Evolutionary conservation across 1,140 invertebrate species (phyloP).

Genomic region (Drosophila pallidifrons): DNA sequence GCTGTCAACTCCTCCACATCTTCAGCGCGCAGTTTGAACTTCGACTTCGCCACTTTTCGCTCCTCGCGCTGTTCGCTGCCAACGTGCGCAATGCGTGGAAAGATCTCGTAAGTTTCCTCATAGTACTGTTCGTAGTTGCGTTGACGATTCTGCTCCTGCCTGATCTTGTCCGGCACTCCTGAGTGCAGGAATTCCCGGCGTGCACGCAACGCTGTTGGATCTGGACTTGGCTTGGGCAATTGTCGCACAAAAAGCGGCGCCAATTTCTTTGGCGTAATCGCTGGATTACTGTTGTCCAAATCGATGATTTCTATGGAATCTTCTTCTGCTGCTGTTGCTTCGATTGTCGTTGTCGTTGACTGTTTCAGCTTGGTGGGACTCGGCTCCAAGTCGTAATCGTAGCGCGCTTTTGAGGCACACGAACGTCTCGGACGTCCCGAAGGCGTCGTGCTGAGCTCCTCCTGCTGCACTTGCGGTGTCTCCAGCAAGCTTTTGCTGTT

Average conservation of each 20-base stretch:
- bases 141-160: constrained; percentile 85
- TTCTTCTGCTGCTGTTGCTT: constrained; percentile 1
- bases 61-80: constrained; percentile 12
- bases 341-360: neutral
- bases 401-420: constrained; percentile 74
- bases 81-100: constrained; percentile 86
- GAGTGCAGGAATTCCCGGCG: constrained; percentile 87
- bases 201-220: constrained; percentile 86
- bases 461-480: constrained; percentile 9
- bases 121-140: constrained; percentile 76
- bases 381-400: constrained; percentile 73
- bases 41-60: neutral
- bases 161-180: constrained; percentile 87
- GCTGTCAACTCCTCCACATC: neutral
- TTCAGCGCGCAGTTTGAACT: constrained; percentile 31
- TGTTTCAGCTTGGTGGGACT: constrained; percentile 64
- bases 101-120: constrained; percentile 84
- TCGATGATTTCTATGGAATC: constrained; percentile 59
- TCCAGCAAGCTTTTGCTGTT: constrained; percentile 25
- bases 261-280: constrained; percentile 84
- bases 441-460: constrained; percentile 38
- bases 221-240: constrained; percentile 86
- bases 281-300: constrained; percentile 63
- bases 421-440: constrained; percentile 70
- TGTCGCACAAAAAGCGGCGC: constrained; percentile 87